A percentile compares a stretch with the other conserved stretches of the same genome.
Conservation (phyloP, 2,113 vertebrate species). For the Lamprologus lemairii region DNA sequence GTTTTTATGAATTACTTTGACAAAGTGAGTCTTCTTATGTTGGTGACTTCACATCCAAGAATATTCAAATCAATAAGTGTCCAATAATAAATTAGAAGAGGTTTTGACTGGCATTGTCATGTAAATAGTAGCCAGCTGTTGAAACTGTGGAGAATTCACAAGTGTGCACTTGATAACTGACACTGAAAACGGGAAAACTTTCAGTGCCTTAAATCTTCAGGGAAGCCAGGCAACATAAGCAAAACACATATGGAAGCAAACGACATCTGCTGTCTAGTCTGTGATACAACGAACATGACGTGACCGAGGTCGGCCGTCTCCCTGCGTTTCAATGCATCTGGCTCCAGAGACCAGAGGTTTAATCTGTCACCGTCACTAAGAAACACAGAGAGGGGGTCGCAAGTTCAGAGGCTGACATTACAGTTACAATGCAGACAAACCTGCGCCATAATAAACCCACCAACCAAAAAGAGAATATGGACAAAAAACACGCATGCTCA, state of each 20-base stretch:
- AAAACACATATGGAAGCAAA: neutral
- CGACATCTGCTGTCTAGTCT: neutral
- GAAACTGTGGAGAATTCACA: neutral
- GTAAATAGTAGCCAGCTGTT: neutral
- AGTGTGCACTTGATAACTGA: neutral
- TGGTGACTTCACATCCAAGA: neutral
- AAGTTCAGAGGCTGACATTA: neutral
- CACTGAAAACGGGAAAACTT: neutral
- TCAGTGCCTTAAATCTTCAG: neutral
- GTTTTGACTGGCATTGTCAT: slow-evolving; percentile 50
- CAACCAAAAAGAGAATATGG: neutral
- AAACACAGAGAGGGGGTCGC: neutral
- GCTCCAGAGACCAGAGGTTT: slow-evolving; percentile 60
- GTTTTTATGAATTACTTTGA: neutral
- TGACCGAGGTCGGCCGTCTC: neutral
- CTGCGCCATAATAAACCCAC: neutral
- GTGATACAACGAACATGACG: neutral
- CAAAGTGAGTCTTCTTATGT: fast-evolving
- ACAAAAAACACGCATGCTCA: neutral
- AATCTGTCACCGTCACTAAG: slow-evolving; percentile 55
- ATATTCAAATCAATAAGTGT: neutral
- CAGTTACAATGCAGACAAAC: neutral
- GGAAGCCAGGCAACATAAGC: too few relatives aligned
- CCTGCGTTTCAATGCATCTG: slow-evolving; percentile 45
- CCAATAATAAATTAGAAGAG: neutral